phyloP scores from a whole-genome alignment of 2,888 invertebrate species.

The Pachycephus smyrnensis region DNA sequence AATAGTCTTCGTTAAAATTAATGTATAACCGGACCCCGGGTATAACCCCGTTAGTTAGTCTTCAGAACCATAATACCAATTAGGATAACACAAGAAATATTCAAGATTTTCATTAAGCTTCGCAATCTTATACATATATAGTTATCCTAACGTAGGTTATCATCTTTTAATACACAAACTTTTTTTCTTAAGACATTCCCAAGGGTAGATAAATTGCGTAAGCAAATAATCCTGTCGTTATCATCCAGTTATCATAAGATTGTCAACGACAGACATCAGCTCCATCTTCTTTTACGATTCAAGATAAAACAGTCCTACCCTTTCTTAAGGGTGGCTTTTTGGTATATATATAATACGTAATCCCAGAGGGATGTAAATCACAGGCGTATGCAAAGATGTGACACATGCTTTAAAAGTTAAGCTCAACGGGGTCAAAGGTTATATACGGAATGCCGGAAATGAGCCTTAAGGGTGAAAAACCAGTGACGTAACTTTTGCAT shows the following conservation, averaged over 20 bases:
- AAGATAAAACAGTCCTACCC: background rate
- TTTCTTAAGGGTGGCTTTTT: background rate
- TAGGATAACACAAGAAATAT: background rate
- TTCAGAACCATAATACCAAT: background rate
- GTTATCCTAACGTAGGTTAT: background rate
- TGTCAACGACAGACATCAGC: background rate
- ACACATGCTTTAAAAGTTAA: conserved; percentile 49
- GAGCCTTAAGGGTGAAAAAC: background rate
- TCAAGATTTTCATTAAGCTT: background rate
- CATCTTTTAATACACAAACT: background rate
- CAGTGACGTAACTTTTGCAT: background rate
- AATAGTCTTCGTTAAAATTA: background rate
- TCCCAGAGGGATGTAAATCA: conserved; percentile 53
- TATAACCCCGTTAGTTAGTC: background rate
- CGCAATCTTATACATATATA: background rate
- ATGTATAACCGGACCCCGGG: background rate
- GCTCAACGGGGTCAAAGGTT: conserved; percentile 12
- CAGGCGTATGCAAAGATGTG: conserved; percentile 49
- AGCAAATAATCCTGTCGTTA: background rate
- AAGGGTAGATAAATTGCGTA: background rate
- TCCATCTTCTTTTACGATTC: background rate
- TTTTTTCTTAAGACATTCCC: background rate
- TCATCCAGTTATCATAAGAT: background rate
- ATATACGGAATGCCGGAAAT: background rate
- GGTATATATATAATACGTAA: background rate